These are phyloP conservation scores for Austrolebias charrua DNA, from an alignment of 2,797 vertebrate species.

Conservation along the genomic window DNA sequence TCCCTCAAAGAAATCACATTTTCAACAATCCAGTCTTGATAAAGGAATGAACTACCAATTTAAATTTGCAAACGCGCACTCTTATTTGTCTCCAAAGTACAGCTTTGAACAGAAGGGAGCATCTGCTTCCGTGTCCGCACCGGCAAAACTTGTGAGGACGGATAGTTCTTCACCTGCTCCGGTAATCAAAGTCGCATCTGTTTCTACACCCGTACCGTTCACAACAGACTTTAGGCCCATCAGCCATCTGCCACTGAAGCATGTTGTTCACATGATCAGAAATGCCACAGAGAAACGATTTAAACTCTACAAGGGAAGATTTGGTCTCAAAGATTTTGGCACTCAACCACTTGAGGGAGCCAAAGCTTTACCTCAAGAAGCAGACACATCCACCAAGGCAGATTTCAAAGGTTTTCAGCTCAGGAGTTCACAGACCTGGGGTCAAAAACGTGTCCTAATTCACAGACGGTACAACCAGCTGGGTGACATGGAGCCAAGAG, in stretches of 20 bases:
- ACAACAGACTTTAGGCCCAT: conserved; percentile 3
- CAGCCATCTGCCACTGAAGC: background rate
- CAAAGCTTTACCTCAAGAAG: conserved; percentile 21
- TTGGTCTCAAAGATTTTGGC: conserved; percentile 29
- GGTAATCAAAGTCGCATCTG: background rate
- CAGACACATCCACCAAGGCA: conserved; percentile 1
- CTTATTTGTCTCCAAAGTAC: conserved; percentile 37
- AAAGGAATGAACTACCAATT: conserved; percentile 1
- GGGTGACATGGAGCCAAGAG: background rate
- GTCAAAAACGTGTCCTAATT: conserved; percentile 10
- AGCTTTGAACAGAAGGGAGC: conserved; percentile 42
- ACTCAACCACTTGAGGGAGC: conserved; percentile 46
- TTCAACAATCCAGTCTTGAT: background rate
- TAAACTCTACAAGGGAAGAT: conserved; percentile 11
- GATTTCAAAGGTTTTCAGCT: conserved; percentile 15
- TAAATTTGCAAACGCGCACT: conserved; percentile 4
- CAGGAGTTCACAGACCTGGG: conserved; percentile 15
- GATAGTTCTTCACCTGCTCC: conserved; percentile 5
- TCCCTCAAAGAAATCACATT: background rate
- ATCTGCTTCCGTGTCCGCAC: background rate
- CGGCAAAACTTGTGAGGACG: background rate
- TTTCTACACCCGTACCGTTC: background rate
- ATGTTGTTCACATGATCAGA: background rate
- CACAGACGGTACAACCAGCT: conserved; percentile 16
- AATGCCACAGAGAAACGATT: background rate